Percentiles rank a stretch among this genome's conserved stretches.
These are phyloP conservation scores for Phycodurus eques DNA, from an alignment of 2,113 vertebrate genomes.

Conservation along the genomic window DNA sequence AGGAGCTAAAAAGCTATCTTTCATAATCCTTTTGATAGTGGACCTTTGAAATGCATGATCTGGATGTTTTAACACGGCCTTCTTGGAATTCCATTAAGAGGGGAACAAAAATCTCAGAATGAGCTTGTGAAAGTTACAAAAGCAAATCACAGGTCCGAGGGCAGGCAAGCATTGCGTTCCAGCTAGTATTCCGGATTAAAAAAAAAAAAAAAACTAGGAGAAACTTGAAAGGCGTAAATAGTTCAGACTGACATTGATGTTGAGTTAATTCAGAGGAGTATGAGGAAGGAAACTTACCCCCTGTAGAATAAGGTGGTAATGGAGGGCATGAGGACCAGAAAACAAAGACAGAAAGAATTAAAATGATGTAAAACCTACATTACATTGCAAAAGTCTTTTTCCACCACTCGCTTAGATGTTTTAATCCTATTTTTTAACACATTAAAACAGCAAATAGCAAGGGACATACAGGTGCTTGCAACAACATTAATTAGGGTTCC, in stretches of 20 bases:
- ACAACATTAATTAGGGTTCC: not conserved
- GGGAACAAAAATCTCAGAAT: constrained; percentile 23
- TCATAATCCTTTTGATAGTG: constrained; percentile 80
- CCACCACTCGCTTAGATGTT: not conserved
- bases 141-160: constrained; percentile 11
- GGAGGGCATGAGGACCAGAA: not conserved
- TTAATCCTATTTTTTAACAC: not conserved
- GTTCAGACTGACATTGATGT: not conserved
- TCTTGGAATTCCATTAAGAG: constrained; percentile 49
- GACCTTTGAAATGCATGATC: constrained; percentile 78
- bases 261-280: not conserved
- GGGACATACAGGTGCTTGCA: not conserved
- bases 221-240: not conserved
- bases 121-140: constrained; percentile 43
- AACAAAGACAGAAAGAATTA: not conserved
- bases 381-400: not conserved
- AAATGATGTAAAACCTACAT: not conserved
- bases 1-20: constrained; percentile 80
- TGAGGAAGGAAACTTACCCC: constrained; percentile 60
- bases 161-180: not conserved
- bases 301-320: constrained; percentile 42
- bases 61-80: constrained; percentile 61
- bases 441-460: not conserved
- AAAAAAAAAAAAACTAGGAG: not conserved
- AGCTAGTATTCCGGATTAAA: not conserved